Evolutionary conservation across 2,888 invertebrate species (phyloP), one percentile per base, ranked within the genome.

Genomic region (Pilophorus perplexus): DNA sequence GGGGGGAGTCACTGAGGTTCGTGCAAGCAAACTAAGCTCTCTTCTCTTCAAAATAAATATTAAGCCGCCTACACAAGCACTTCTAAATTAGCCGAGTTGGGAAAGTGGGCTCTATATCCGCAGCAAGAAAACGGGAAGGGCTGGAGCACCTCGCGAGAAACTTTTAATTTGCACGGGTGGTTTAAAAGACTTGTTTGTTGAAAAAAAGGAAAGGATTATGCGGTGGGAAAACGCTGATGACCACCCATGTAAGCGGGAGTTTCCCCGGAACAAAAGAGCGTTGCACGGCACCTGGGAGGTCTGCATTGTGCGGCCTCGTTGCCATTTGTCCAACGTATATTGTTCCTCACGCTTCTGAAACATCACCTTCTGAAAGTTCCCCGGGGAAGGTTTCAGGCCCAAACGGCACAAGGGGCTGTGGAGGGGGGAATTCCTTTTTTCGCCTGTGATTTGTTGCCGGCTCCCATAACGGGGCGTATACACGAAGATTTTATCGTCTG

Each of bases 71-170:
- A 46, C 28, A 12, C n/a, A 10, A 33, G 52, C 27, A 28, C 52
- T 52, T 52, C 33, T 52, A 28, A 52, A 52, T 52, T 52, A 52
- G 28, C 52, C 33, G 52, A 52, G 52, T 52, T 52, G 16, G 10
- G 33, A 10, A 52, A 52, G 52, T 33, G 46, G 18, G 33, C 16
- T 12, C 28, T 52, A 28, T n/a, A 14, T 14, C 10, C 46, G 10
- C 23, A 46, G 25, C 46, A 46, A 46, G 46, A 14, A 25, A 25
- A 22, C 25, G 23, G 25, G 25, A 46, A 46, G 25, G 46, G 10
- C n/a, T 8, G 8, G 46, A 22, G n/a, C 25, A 12, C 2, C 23
- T 22, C 46, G 46, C 12, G 14, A 1, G 42, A 4, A 1, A 25
- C 46, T 52, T 52, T 52, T 52, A 52, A 52, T 52, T 52, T 22